Base-by-base conservation (phyloP, 2,797 vertebrate genomes). In the Sparus aurata region DNA sequence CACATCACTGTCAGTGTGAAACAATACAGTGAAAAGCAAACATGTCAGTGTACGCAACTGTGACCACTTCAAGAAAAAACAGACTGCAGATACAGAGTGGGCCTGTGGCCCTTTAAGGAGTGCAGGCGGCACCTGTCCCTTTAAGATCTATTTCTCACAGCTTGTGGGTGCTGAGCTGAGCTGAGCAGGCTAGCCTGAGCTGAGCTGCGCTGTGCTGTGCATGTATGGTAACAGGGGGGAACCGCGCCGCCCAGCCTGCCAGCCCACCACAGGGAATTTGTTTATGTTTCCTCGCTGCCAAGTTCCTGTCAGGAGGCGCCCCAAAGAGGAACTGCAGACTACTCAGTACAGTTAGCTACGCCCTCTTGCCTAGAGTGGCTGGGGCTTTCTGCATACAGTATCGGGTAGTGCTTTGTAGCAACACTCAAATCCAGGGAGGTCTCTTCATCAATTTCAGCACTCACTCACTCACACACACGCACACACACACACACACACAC, bases 231-330 rank as follows among this genome's bases (percentile, higher is more conserved):
- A 90, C 74, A 61, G 79, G 73, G 78, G 79, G 77, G 85, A 69
- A 75, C 78, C 55, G 82, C 75, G 67, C 89, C 87, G 87, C 90
- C 85, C 87, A 88, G 93, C 89, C 86, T 92, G 91, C 91, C 93
- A 92, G 89, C 91, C 92, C 91, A 91, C 92, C 93, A 87, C 87
- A 90, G 93, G 92, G 92, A 94, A 95, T 94, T 93, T 95, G 94
- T 95, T 95, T 95, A 94, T 91, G 76, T 95, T 95, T 94, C 88
- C 87, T 87, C 4, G 72, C 91, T 95, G 95, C 95, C 95, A 96
- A 95, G 93, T 94, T 94, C 93, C 94, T 94, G 92, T 96, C 95
- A 95, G 91, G 87, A 92, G 91, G 90, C 81, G 91, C 92, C 92
- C 92, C 88, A 79, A 90, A 93, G 93, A 95, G 93, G 92, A 95